Percentiles rank a stretch among this genome's conserved stretches.
phyloP scores from a whole-genome alignment of 92 coral and sea anemone genomes.

The Porites cylindrica region DNA sequence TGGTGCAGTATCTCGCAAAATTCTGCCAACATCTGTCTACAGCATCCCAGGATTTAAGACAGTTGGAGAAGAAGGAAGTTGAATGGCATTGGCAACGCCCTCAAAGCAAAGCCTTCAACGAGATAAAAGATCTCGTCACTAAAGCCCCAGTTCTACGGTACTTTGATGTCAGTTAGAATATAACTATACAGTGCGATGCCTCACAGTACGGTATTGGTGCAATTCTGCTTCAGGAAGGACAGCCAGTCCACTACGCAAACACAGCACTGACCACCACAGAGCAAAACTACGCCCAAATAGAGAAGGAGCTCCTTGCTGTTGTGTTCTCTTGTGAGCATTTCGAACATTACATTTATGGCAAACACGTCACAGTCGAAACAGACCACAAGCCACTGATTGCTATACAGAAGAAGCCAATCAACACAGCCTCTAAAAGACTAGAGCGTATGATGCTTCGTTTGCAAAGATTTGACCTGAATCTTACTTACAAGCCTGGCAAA shows the following conservation, averaged over 20 bases:
- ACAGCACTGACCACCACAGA: constrained; percentile 53
- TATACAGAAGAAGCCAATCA: not conserved
- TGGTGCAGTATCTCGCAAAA: too few species aligned
- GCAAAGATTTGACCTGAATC: not conserved
- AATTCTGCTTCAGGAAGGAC: constrained; percentile 48
- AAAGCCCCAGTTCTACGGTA: constrained; percentile 52
- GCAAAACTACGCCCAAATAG: constrained; percentile 53
- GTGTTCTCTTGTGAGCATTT: constrained; percentile 55
- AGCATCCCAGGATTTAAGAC: constrained; percentile 7
- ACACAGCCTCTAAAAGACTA: constrained; percentile 5
- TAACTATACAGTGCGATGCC: constrained; percentile 54
- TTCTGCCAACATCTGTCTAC: too few species aligned
- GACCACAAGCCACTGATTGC: constrained; percentile 30
- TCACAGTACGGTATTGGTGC: constrained; percentile 56
- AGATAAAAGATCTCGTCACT: constrained; percentile 58
- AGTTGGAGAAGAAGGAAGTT: constrained; percentile 53
- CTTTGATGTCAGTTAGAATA: constrained; percentile 51
- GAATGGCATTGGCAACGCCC: constrained; percentile 67
- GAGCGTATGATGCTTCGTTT: constrained; percentile 4
- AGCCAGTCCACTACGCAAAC: constrained; percentile 49
- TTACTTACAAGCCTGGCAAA: too few species aligned
- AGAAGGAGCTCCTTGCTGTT: constrained; percentile 61
- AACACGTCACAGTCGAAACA: constrained; percentile 42
- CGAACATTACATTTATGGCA: constrained; percentile 59
- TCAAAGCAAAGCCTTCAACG: constrained; percentile 63